Percentiles rank a stretch among this genome's conserved stretches.
Conservation (phyloP, 2,113 vertebrate genomes). For the Cryptoleucopteryx plumbea region DNA sequence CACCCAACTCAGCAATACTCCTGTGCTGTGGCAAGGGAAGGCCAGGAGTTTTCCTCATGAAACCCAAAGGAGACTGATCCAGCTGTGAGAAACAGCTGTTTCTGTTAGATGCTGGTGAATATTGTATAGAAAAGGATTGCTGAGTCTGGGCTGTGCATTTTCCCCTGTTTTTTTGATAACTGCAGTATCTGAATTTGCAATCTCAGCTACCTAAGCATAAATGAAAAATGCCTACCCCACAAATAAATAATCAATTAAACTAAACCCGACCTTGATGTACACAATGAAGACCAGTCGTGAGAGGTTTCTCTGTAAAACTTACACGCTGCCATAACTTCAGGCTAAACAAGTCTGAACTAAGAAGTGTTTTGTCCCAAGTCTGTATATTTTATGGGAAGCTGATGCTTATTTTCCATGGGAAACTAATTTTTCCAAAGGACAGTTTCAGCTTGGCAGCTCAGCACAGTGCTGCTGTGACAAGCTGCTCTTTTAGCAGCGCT, state of each 20-base stretch:
- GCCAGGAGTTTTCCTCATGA: not conserved
- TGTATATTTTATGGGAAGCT: slow-evolving; percentile 48
- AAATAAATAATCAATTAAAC: not conserved
- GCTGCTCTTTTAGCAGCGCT: slow-evolving; percentile 1
- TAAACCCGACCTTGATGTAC: not conserved
- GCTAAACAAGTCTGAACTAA: slow-evolving; percentile 55
- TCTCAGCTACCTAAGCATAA: not conserved
- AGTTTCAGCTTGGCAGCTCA: not conserved
- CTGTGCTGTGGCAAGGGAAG: not conserved
- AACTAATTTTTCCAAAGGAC: slow-evolving; percentile 48
- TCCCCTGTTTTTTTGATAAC: not conserved
- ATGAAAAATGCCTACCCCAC: not conserved
- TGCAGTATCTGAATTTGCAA: not conserved
- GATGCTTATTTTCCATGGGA: slow-evolving; percentile 58
- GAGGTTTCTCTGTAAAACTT: not conserved
- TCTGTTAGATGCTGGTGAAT: not conserved
- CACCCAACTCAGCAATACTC: not conserved
- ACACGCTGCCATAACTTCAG: slow-evolving; percentile 23
- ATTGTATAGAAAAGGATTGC: not conserved
- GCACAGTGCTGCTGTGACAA: slow-evolving; percentile 24
- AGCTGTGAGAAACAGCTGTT: not conserved
- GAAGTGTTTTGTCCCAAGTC: slow-evolving; percentile 31
- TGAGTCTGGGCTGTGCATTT: not conserved
- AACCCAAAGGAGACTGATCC: not conserved
- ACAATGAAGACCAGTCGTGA: not conserved